Conservation (phyloP, 1,140 invertebrate species). For the Pseudachorutes palmiensis region DNA sequence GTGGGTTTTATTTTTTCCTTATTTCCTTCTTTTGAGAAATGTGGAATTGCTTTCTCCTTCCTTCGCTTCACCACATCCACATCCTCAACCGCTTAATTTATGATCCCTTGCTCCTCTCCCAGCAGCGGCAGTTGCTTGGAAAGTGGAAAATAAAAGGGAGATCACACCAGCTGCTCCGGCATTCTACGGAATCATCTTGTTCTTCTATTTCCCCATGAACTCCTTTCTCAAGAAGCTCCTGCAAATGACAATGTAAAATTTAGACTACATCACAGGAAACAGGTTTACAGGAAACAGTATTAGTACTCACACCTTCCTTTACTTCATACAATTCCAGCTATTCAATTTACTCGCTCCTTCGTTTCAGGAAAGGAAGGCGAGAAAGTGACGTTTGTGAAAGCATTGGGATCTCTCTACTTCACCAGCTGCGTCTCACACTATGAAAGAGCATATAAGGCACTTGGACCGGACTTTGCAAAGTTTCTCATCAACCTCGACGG, state of each 20-base stretch:
- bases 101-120: constrained; percentile 14
- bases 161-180: neutral
- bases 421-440: constrained; percentile 52
- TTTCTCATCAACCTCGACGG: constrained; percentile 80
- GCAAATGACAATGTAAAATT: neutral
- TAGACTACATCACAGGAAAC: too few relatives aligned
- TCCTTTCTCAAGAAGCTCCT: neutral
- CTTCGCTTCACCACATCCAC: neutral
- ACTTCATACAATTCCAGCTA: neutral
- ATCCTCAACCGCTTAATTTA: constrained; percentile 26
- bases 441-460: constrained; percentile 62
- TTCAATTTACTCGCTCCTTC: constrained; percentile 1
- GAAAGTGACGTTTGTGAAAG: constrained; percentile 20
- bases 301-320: neutral
- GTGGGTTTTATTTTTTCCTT: neutral
- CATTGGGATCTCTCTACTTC: constrained; percentile 33
- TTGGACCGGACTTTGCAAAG: constrained; percentile 69
- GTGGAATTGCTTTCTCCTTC: neutral
- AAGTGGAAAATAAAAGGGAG: neutral
- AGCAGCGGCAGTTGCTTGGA: neutral
- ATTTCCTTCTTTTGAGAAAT: constrained; percentile 1
- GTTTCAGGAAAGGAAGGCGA: constrained; percentile 8
- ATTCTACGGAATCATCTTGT: too few relatives aligned
- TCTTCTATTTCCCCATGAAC: neutral
- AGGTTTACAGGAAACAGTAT: too few relatives aligned